These are phyloP conservation scores for Halesus radiatus DNA, from an alignment of 1,140 invertebrate species.

Conservation along the genomic window DNA sequence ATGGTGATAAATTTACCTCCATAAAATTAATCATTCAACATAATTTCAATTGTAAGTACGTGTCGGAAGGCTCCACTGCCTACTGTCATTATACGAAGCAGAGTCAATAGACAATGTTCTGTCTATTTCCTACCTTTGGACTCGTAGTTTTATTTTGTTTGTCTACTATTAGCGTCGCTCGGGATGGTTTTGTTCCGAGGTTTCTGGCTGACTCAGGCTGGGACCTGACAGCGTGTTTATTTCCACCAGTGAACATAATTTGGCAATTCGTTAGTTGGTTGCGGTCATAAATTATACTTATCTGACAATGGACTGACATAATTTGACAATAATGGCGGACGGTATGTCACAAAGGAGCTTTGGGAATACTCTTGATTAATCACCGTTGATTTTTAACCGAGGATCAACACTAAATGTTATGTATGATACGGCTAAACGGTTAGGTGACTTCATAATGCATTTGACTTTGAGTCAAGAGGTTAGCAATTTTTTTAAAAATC, in stretches of 20 bases:
- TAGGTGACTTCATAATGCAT: too few relatives aligned
- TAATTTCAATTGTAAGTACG: too few relatives aligned
- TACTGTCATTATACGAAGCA: too few relatives aligned
- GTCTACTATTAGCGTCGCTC: not conserved
- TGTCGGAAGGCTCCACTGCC: too few relatives aligned
- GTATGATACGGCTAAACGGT: not conserved
- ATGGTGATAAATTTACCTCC: too few relatives aligned
- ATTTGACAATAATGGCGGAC: slow-evolving; percentile 37
- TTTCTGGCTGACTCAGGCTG: not conserved
- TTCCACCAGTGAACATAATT: slow-evolving; percentile 35
- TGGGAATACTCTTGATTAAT: slow-evolving; percentile 20
- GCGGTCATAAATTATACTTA: slow-evolving; percentile 36
- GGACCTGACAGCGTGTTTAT: slow-evolving; percentile 7
- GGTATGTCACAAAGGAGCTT: slow-evolving; percentile 27
- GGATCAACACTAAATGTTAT: not conserved
- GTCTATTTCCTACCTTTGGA: not conserved
- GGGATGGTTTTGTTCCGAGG: not conserved
- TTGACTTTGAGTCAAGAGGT: too few relatives aligned
- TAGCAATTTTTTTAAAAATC: too few relatives aligned
- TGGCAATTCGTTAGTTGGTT: slow-evolving; percentile 32
- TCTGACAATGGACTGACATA: slow-evolving; percentile 36
- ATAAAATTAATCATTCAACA: too few relatives aligned
- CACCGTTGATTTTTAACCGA: not conserved
- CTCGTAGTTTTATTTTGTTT: not conserved
- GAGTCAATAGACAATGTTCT: too few relatives aligned